These are phyloP conservation scores for Cynopterus sphinx DNA, from an alignment of 2,797 vertebrate genomes.

Conservation along the genomic window DNA sequence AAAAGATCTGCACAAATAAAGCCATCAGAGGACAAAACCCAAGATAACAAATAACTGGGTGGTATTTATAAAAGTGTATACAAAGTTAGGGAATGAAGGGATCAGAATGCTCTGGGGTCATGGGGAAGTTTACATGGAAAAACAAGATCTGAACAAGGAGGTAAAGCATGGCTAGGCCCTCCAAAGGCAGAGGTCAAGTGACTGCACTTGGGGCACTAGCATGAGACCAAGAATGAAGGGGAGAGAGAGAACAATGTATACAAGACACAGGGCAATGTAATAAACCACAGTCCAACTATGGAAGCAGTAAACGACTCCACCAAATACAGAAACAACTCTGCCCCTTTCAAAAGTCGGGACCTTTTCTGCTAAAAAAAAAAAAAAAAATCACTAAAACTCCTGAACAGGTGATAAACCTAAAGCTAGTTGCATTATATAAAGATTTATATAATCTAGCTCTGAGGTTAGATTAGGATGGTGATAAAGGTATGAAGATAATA, in stretches of 20 bases:
- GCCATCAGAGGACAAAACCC: neutral
- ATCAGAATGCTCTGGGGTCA: neutral
- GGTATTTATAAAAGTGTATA: neutral
- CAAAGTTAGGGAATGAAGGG: neutral
- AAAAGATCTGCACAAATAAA: neutral
- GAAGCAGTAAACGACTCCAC: neutral
- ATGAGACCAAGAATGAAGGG: neutral
- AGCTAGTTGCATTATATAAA: neutral
- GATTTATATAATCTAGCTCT: neutral
- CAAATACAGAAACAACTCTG: neutral
- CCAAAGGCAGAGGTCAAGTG: neutral
- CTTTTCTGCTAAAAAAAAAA: neutral
- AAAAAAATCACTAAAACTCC: neutral
- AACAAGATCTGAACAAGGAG: neutral
- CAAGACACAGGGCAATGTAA: fast-evolving
- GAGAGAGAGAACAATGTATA: fast-evolving
- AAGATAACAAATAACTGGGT: neutral
- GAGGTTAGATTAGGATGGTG: neutral
- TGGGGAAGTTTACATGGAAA: neutral
- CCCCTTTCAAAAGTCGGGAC: neutral
- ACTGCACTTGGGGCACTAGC: neutral
- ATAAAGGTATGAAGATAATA: neutral
- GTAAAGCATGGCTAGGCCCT: neutral
- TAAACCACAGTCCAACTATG: fast-evolving
- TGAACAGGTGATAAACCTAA: neutral